Evolutionary conservation across 1,140 invertebrate genomes (phyloP), one percentile per base, ranked within the genome.

Genomic region (Lepidotrigona ventralis): DNA sequence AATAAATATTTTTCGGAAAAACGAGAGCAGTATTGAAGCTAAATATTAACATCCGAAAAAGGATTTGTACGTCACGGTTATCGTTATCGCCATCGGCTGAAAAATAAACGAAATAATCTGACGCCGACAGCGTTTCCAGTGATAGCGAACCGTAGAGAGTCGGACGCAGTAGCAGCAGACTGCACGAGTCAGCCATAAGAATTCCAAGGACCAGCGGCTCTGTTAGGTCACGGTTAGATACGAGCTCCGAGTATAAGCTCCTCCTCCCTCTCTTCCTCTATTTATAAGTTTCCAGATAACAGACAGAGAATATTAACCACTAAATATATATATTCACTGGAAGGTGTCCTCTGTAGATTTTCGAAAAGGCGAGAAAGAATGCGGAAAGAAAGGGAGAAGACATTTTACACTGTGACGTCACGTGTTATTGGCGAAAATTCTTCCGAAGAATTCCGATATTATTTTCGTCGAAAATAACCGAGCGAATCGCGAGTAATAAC

Each of bases 101-200:
- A 60, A 71, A 60, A 71, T 71, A 79, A 79, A 60, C 54, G 23
- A 71, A 71, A 60, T 63, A 51, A 46, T 51, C 56, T 54, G 68
- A 73, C 39, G 66, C 14, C 33, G 15, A 54, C 9, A 26, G 33
- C 17, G 70, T 63, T 73, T 46, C 6, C 56, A 74, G 26, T 21
- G 58, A 23, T 12, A 14, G 53, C 19, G n/a, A 14, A 54, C 60
- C 21, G 26, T 39, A 54, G 26, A 73, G 26, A 19, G 17, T 80
- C 23, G 17, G 71, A 0, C 17, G 29, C 72, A 81, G 71, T 81
- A 71, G 79, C 75, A 81, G 58, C 17, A 60, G 79, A 75, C 71
- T 75, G 79, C 72, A 81, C 72, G 71, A 81, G 79, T 81, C 79
- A 81, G 79, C 79, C 79, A 81, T 81, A 81, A 81, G 79, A 75